A percentile compares a stretch with the other conserved stretches of the same genome.
Conservation (phyloP, 2,113 vertebrate genomes). For the Antigone vipio region DNA sequence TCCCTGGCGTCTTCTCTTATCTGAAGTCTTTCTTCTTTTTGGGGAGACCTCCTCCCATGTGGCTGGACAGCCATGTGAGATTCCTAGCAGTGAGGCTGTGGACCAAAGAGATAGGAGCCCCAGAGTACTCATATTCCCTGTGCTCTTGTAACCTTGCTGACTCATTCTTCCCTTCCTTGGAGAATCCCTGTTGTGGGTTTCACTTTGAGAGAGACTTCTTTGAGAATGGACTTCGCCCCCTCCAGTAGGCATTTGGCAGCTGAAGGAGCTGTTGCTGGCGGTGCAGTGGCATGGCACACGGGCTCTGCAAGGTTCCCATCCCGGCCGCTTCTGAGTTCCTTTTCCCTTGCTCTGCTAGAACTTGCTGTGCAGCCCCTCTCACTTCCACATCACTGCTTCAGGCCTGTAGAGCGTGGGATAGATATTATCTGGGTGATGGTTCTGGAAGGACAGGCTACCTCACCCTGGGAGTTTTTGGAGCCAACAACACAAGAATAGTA, state of each 20-base stretch:
- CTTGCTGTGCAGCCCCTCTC: background rate
- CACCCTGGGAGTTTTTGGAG: background rate
- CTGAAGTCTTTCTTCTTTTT: background rate
- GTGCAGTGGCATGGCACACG: background rate
- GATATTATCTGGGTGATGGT: background rate
- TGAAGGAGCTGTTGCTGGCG: background rate
- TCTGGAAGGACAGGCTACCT: constrained; percentile 32
- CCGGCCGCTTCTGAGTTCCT: background rate
- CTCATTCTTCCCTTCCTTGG: background rate
- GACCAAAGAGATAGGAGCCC: background rate
- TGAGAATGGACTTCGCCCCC: background rate
- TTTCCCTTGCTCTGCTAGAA: background rate
- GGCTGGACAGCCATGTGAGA: background rate
- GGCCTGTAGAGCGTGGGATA: background rate
- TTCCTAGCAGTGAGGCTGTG: background rate
- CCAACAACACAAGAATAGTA: background rate
- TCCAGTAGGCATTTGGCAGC: background rate
- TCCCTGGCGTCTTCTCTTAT: background rate
- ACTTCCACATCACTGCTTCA: background rate
- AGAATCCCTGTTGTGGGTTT: background rate
- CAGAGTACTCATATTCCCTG: background rate
- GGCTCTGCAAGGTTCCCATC: background rate
- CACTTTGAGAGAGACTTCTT: background rate
- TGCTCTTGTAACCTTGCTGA: background rate
- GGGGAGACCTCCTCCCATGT: background rate